A percentile compares a stretch with the other conserved stretches of the same genome.
Conservation (phyloP, 1,140 invertebrate species). For the Cydia fagiglandana region DNA sequence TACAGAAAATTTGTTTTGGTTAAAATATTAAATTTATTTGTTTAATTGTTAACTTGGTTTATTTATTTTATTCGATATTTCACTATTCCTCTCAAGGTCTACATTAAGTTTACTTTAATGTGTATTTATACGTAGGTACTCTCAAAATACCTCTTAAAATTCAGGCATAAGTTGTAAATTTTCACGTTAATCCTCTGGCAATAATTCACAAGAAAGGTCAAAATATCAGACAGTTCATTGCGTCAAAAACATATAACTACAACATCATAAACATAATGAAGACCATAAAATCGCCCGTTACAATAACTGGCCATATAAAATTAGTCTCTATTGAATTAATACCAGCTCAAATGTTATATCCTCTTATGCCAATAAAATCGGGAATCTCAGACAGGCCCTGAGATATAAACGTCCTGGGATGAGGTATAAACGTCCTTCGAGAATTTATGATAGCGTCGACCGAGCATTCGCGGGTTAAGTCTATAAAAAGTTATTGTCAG, state of each 20-base stretch:
- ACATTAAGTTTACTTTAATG: too few species aligned
- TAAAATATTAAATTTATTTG: too few species aligned
- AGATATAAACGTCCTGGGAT: slow-evolving; percentile 40
- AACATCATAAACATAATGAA: slow-evolving; percentile 23
- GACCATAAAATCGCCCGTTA: slow-evolving; percentile 28
- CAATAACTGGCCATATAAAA: slow-evolving; percentile 40
- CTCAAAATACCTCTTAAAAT: neutral
- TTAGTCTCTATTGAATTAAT: slow-evolving; percentile 39
- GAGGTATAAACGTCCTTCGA: slow-evolving; percentile 39
- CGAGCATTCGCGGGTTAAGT: slow-evolving; percentile 37
- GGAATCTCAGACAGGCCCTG: slow-evolving; percentile 37
- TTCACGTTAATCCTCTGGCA: neutral
- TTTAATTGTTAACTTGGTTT: too few species aligned
- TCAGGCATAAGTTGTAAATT: neutral
- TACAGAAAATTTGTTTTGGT: too few species aligned
- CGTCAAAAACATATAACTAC: neutral
- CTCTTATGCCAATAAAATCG: slow-evolving; percentile 40
- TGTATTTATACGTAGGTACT: neutral
- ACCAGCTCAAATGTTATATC: slow-evolving; percentile 40
- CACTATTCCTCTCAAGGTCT: too few species aligned
- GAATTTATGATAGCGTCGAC: slow-evolving; percentile 40
- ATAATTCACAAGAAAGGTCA: neutral
- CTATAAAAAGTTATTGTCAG: slow-evolving; percentile 42
- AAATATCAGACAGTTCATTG: slow-evolving; percentile 3
- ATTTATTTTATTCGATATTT: too few species aligned